Evolutionary conservation across 2,113 vertebrate genomes (phyloP).

Genomic region (Geothlypis trichas): DNA sequence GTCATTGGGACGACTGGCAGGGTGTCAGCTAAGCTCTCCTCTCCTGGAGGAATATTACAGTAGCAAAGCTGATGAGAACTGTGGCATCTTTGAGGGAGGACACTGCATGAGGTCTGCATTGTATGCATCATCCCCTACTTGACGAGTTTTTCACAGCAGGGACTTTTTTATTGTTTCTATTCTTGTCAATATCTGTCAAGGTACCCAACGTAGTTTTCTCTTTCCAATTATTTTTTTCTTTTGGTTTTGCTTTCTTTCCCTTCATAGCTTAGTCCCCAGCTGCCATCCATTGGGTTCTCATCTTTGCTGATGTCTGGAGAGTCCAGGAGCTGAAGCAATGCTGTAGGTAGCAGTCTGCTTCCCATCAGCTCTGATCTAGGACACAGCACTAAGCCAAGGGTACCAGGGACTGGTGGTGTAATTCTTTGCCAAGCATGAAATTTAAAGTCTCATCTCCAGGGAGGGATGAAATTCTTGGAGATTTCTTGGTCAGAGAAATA

Average conservation of each 20-base stretch:
- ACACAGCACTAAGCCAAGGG: background rate
- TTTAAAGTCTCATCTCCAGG: background rate
- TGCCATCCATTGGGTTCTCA: background rate
- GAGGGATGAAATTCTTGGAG: background rate
- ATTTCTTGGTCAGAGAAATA: background rate
- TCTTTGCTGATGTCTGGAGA: background rate
- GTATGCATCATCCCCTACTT: background rate
- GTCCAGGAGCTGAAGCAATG: background rate
- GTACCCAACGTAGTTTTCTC: background rate
- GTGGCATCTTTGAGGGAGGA: constrained; percentile 30
- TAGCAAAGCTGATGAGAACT: background rate
- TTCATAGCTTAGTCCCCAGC: background rate
- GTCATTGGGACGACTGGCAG: background rate
- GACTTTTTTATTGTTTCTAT: background rate
- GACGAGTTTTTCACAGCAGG: background rate
- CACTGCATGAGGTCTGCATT: background rate
- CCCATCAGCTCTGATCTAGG: background rate
- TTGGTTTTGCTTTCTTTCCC: background rate
- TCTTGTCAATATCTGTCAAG: constrained; percentile 1
- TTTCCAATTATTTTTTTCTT: background rate
- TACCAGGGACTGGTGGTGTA: background rate
- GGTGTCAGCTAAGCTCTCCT: constrained; percentile 15
- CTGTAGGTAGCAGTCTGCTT: background rate
- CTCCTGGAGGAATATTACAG: constrained; percentile 4
- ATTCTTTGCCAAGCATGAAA: background rate